Conservation (phyloP, 2,888 invertebrate species). For the Chaetogeoica ovagalla region DNA sequence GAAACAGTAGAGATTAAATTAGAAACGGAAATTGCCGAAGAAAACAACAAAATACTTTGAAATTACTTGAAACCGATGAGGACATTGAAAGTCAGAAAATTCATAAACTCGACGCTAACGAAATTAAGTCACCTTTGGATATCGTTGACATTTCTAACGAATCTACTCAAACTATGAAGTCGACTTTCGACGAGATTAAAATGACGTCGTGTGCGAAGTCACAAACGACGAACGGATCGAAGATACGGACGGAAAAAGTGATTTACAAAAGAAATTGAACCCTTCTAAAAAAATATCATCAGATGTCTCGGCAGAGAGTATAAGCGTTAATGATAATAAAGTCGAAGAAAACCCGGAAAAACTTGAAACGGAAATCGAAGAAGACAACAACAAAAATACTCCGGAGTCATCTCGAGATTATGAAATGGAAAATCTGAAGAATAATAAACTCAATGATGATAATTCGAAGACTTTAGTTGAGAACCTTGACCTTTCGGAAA, state of each 20-base stretch:
- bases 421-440: too few species aligned
- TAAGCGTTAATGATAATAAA: conserved; percentile 53
- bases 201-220: too few species aligned
- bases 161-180: neutral
- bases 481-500: neutral
- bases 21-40: conserved; percentile 33
- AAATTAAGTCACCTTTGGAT: neutral
- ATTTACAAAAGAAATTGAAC: conserved; percentile 39
- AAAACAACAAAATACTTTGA: conserved; percentile 50
- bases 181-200: conserved; percentile 52
- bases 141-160: neutral
- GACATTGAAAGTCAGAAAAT: neutral
- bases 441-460: too few species aligned
- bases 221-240: too few species aligned
- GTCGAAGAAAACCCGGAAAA: neutral
- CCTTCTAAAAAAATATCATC: conserved; percentile 28
- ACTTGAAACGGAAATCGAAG: neutral
- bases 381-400: too few species aligned
- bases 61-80: conserved; percentile 53
- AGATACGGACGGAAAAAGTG: neutral
- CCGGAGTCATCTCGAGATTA: too few species aligned
- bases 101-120: neutral
- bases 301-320: conserved; percentile 54
- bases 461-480: neutral
- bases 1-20: conserved; percentile 48